Conservation (phyloP, 2,888 invertebrate genomes). For the Doris montereyensis region DNA sequence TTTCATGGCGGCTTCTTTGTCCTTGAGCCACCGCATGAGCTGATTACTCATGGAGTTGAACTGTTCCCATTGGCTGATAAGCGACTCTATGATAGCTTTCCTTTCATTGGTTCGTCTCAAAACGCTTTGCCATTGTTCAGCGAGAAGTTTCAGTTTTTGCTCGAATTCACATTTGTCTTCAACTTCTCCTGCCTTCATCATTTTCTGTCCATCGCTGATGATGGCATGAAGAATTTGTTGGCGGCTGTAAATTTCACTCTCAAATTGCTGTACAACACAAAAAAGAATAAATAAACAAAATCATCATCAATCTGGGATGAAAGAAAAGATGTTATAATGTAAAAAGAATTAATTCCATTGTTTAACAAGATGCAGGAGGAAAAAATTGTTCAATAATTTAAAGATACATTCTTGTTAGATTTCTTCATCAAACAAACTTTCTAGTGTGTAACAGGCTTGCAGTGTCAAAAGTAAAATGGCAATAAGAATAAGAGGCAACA, state of each 20-base stretch:
- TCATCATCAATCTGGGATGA: too few species aligned
- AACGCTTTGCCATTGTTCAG: slow-evolving; percentile 71
- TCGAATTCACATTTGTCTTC: slow-evolving; percentile 66
- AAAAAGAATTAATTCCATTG: too few species aligned
- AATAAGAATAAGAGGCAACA: too few species aligned
- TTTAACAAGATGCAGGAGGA: too few species aligned
- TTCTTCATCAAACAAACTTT: too few species aligned
- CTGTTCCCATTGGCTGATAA: slow-evolving; percentile 64
- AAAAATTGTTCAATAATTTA: too few species aligned
- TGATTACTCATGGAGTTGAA: slow-evolving; percentile 60
- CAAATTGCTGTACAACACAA: slow-evolving; percentile 60
- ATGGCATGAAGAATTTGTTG: slow-evolving; percentile 70
- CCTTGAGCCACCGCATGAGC: slow-evolving; percentile 61
- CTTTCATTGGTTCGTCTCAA: slow-evolving; percentile 64
- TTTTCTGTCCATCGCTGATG: slow-evolving; percentile 67
- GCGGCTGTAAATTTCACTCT: slow-evolving; percentile 64
- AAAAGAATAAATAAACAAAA: neutral
- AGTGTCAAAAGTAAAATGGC: too few species aligned
- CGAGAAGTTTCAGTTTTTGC: slow-evolving; percentile 64
- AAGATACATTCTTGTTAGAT: too few species aligned
- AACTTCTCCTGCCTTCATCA: slow-evolving; percentile 62
- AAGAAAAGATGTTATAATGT: too few species aligned
- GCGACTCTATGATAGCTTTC: slow-evolving; percentile 65
- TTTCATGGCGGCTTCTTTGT: slow-evolving; percentile 59
- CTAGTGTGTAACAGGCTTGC: too few species aligned